phyloP scores from a whole-genome alignment of 2,113 vertebrate species.

The Coptodon bakossiorum region DNA sequence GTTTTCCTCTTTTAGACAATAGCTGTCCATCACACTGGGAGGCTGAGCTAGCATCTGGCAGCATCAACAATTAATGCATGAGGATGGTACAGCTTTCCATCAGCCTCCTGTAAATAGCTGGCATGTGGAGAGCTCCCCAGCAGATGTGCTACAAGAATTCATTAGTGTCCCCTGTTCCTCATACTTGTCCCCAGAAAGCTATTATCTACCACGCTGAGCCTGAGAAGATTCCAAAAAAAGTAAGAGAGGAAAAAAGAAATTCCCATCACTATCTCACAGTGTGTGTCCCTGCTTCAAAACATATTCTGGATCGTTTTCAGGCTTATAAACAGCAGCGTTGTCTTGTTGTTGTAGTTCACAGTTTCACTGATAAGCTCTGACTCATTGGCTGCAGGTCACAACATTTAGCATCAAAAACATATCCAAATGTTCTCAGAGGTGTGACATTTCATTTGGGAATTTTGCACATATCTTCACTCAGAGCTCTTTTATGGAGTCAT shows the following conservation, averaged over 20 bases:
- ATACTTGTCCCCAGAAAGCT: constrained; percentile 54
- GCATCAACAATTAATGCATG: constrained; percentile 60
- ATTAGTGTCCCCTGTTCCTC: constrained; percentile 53
- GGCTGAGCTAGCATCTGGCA: constrained; percentile 54
- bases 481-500: neutral
- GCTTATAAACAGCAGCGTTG: neutral
- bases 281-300: neutral
- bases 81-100: constrained; percentile 48
- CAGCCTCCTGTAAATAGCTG: constrained; percentile 63
- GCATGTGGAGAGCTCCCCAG: constrained; percentile 49
- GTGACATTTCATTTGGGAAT: neutral
- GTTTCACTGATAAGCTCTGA: neutral
- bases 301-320: neutral
- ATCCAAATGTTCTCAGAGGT: neutral
- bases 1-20: constrained; percentile 32
- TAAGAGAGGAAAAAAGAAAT: neutral
- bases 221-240: neutral
- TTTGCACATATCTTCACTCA: neutral
- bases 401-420: neutral
- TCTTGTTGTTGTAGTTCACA: neutral
- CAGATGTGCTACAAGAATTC: constrained; percentile 66
- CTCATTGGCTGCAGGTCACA: neutral
- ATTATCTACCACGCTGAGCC: constrained; percentile 48
- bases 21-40: constrained; percentile 42
- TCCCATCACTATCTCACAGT: neutral